These are phyloP conservation scores for Carollia perspicillata DNA, from an alignment of 2,113 vertebrate species.

Conservation along the genomic window DNA sequence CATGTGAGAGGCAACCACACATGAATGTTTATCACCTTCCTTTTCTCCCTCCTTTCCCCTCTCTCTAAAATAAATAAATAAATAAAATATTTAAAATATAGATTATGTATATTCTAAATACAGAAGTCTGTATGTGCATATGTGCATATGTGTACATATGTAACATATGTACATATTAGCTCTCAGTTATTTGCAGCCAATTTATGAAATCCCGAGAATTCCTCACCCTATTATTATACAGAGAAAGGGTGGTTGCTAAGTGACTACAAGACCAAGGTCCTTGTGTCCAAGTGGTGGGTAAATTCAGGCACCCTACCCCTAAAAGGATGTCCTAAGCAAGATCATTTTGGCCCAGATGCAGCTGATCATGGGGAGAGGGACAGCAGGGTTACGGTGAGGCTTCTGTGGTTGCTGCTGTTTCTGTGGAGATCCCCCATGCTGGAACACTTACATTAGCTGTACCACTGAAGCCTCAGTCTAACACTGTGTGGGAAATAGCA, in stretches of 20 bases:
- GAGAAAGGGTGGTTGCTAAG: slow-evolving; percentile 19
- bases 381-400: not conserved
- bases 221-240: not conserved
- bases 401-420: not conserved
- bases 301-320: not conserved
- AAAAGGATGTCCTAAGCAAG: not conserved
- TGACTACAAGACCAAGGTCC: not conserved
- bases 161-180: not conserved
- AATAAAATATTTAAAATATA: too few species aligned
- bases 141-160: not conserved
- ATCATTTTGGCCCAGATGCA: not conserved
- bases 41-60: too few species aligned
- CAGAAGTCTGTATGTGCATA: not conserved
- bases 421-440: not conserved
- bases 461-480: not conserved
- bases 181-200: not conserved
- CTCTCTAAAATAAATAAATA: too few species aligned
- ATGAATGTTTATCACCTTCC: too few species aligned
- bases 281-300: not conserved
- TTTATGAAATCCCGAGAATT: not conserved
- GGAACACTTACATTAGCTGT: not conserved
- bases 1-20: too few species aligned
- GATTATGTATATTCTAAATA: too few species aligned
- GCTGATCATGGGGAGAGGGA: not conserved
- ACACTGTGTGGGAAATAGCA: not conserved